Evolutionary conservation across 2,888 invertebrate species (phyloP).

Genomic region (Melinopterus prodromus): DNA sequence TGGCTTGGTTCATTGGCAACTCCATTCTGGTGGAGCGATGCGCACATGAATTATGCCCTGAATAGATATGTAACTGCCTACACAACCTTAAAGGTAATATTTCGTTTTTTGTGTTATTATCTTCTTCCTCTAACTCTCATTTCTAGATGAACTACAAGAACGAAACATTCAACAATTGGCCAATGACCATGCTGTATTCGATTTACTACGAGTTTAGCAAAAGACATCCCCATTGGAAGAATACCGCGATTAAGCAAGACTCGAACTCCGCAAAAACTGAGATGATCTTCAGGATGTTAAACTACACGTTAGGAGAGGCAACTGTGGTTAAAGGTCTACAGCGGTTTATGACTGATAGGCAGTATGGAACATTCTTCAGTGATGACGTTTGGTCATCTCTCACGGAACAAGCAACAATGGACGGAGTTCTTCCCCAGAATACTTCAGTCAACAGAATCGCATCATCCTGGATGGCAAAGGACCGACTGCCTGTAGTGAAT

Average conservation of each 20-base stretch:
- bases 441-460: conserved; percentile 76
- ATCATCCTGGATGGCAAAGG: conserved; percentile 83
- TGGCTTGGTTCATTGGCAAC: conserved; percentile 82
- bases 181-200: conserved; percentile 80
- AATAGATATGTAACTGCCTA: conserved; percentile 79
- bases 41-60: conserved; percentile 78
- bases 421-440: conserved; percentile 64
- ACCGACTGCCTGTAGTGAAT: conserved; percentile 78
- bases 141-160: conserved; percentile 72
- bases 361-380: conserved; percentile 78
- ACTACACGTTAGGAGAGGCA: conserved; percentile 80
- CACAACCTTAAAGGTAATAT: conserved; percentile 71
- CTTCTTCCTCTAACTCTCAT: not conserved
- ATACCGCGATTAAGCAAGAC: conserved; percentile 78
- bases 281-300: conserved; percentile 88
- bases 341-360: conserved; percentile 73
- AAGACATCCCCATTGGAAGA: conserved; percentile 78
- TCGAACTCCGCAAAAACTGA: conserved; percentile 79
- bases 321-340: conserved; percentile 79
- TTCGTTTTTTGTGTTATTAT: not conserved
- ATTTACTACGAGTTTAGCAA: conserved; percentile 84
- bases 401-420: conserved; percentile 71
- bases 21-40: conserved; percentile 81
- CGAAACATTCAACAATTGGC: conserved; percentile 82
- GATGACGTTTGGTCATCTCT: conserved; percentile 83